phyloP scores from a whole-genome alignment of 2,113 vertebrate species.

The Mirounga angustirostris region DNA sequence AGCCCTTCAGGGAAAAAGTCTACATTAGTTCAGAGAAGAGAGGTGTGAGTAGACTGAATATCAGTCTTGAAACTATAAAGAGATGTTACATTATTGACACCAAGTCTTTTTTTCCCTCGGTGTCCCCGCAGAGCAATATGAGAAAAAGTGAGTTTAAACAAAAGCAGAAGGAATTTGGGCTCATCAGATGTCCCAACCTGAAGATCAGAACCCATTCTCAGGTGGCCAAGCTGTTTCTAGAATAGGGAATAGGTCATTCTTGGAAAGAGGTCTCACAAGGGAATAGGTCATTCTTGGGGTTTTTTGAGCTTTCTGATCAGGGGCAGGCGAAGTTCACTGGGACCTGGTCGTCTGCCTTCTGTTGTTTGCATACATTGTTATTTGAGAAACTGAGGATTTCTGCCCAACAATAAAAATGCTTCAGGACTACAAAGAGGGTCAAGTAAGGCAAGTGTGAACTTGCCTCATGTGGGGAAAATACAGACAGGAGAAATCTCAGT shows the following conservation, averaged over 20 bases:
- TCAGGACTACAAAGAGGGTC: background rate
- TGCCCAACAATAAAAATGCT: background rate
- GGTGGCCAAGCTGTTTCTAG: background rate
- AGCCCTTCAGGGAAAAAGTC: conserved; percentile 75
- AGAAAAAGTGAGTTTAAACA: background rate
- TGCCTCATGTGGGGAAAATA: background rate
- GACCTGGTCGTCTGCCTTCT: background rate
- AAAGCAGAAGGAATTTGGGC: background rate
- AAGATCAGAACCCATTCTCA: background rate
- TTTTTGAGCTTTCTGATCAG: background rate
- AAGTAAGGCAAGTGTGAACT: background rate
- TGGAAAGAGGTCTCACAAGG: background rate
- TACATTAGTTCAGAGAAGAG: conserved; percentile 54
- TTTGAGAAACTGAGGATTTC: background rate
- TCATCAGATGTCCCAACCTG: background rate
- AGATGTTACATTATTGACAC: background rate
- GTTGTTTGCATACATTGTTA: background rate
- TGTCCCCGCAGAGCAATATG: background rate
- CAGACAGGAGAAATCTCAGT: background rate
- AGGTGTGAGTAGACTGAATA: conserved; percentile 65
- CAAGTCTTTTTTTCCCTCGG: background rate
- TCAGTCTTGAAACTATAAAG: conserved; percentile 46
- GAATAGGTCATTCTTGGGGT: background rate
- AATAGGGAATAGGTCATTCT: background rate
- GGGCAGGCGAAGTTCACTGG: background rate